phyloP scores from a whole-genome alignment of 1,140 invertebrate species.

The Drosophila pseudoobscura region DNA sequence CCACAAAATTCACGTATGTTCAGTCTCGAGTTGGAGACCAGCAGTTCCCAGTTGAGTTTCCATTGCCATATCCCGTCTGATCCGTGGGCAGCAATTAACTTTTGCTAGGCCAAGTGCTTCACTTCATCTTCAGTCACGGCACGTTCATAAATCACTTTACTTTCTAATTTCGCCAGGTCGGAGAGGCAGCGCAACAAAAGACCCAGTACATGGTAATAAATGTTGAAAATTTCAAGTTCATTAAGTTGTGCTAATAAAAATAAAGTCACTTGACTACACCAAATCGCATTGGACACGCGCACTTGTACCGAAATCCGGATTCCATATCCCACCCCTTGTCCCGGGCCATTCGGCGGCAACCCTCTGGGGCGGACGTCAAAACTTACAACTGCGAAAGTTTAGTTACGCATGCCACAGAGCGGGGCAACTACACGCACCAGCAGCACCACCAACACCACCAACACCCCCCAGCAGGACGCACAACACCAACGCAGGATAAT shows the following conservation, averaged over 20 bases:
- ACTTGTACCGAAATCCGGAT: conserved; percentile 54
- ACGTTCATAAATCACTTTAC: conserved; percentile 75
- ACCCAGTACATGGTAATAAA: conserved; percentile 61
- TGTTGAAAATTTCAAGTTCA: conserved; percentile 77
- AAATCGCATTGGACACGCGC: conserved; percentile 75
- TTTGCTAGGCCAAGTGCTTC: not conserved
- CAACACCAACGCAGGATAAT: conserved; percentile 64
- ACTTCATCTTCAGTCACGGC: conserved; percentile 51
- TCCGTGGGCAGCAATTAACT: too few species aligned
- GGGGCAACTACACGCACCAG: conserved; percentile 7
- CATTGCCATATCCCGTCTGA: too few species aligned
- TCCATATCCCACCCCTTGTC: not conserved
- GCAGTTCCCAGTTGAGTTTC: too few species aligned
- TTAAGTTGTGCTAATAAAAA: conserved; percentile 82
- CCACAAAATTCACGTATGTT: too few species aligned
- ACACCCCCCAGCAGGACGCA: not conserved
- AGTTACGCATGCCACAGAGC: conserved; percentile 59
- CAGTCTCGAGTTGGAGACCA: too few species aligned
- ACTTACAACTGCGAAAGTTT: conserved; percentile 69
- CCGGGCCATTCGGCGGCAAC: conserved; percentile 3
- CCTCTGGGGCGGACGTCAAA: conserved; percentile 52
- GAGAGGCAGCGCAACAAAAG: not conserved
- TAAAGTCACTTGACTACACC: conserved; percentile 78
- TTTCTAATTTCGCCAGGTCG: conserved; percentile 68
- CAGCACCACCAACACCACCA: not conserved